Evolutionary conservation across 1,140 invertebrate genomes (phyloP).

Genomic region (Lepidurus couesii): DNA sequence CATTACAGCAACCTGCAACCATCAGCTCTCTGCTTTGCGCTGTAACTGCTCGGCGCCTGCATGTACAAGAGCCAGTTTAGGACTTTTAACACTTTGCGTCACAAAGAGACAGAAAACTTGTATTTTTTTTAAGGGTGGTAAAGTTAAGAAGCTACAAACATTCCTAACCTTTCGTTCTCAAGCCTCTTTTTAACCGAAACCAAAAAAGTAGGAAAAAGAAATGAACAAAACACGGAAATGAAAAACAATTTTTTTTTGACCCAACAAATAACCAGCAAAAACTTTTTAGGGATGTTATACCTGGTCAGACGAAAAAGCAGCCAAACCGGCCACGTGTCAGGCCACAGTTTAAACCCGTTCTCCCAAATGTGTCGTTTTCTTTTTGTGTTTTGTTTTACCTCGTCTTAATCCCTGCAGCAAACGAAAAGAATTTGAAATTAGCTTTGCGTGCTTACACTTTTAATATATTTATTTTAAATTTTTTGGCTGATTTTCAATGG

Average conservation of each 20-base stretch:
- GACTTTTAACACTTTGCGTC: background rate
- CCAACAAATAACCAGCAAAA: background rate
- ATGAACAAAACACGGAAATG: background rate
- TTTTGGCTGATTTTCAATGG: background rate
- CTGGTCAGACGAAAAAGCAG: conserved; percentile 17
- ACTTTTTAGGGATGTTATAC: background rate
- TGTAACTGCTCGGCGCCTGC: conserved; percentile 15
- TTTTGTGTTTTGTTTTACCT: background rate
- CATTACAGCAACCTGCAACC: conserved; percentile 21
- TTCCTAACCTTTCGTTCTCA: background rate
- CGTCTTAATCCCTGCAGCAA: background rate
- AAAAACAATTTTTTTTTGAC: background rate
- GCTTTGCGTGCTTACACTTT: no score
- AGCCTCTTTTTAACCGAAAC: background rate
- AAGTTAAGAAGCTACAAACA: conserved; percentile 16
- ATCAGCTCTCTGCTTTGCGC: background rate
- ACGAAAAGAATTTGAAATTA: background rate
- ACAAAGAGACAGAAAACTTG: background rate
- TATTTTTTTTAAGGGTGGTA: conserved; percentile 9
- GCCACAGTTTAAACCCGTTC: conserved; percentile 12
- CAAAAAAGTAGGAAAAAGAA: conserved; percentile 10
- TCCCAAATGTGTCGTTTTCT: background rate
- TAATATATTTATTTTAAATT: background rate
- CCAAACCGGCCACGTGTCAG: conserved; percentile 7
- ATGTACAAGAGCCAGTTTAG: conserved; percentile 19